phyloP scores from a whole-genome alignment of 2,888 invertebrate species.

The Luperina testacea region DNA sequence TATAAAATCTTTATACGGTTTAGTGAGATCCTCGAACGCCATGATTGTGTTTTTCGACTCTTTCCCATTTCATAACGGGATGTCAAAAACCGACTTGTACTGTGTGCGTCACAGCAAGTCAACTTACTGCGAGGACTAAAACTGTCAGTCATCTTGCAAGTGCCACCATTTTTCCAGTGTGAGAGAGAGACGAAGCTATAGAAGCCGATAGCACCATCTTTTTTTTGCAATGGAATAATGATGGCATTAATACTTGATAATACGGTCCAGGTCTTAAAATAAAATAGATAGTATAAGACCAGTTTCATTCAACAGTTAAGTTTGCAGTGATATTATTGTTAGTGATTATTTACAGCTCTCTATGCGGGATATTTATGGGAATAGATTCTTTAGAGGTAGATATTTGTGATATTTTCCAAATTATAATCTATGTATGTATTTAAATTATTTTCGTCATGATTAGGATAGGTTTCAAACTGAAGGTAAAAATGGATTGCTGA shows the following conservation, averaged over 20 bases:
- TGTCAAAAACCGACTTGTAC: not conserved
- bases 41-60: not conserved
- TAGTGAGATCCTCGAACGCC: not conserved
- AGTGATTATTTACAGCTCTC: conserved; percentile 46
- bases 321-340: conserved; percentile 57
- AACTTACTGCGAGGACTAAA: not conserved
- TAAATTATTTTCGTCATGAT: conserved; percentile 26
- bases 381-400: conserved; percentile 40
- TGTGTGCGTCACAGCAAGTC: not conserved
- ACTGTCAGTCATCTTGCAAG: not conserved
- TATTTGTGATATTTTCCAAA: conserved; percentile 54
- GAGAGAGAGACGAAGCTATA: not conserved
- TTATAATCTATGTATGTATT: conserved; percentile 25
- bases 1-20: not conserved
- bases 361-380: conserved; percentile 17
- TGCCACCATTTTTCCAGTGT: not conserved
- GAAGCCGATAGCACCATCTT: not conserved
- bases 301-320: conserved; percentile 41
- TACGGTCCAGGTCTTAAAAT: not conserved
- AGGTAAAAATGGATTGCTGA: not conserved
- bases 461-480: not conserved
- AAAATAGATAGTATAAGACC: conserved; percentile 9
- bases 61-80: not conserved
- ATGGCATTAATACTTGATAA: not conserved
- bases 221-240: not conserved